These are phyloP conservation scores for Hydraecia micacea DNA, from an alignment of 2,888 invertebrate species.

Conservation along the genomic window DNA sequence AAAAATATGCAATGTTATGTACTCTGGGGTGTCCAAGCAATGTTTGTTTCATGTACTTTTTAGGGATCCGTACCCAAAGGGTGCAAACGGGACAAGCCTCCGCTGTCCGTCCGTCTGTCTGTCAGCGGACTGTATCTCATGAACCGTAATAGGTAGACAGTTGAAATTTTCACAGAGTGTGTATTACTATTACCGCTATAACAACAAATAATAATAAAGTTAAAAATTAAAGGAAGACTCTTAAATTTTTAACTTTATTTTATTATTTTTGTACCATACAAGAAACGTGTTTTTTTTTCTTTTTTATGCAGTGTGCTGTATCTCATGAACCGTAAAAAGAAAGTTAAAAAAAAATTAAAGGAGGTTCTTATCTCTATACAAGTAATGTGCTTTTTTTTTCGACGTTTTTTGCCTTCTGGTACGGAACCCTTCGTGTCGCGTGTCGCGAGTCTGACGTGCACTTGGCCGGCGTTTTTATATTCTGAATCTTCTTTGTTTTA, in stretches of 20 bases:
- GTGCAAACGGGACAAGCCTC: neutral
- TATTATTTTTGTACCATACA: too few species aligned
- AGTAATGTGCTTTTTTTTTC: neutral
- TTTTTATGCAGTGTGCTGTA: too few species aligned
- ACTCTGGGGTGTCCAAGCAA: neutral
- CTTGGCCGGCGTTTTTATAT: neutral
- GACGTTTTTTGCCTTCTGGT: neutral
- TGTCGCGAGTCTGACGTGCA: neutral
- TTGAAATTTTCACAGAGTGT: neutral
- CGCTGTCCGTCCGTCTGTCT: neutral
- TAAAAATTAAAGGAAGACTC: too few species aligned
- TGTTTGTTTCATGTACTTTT: conserved; percentile 14
- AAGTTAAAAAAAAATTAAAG: too few species aligned
- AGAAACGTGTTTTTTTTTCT: too few species aligned
- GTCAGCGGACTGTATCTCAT: neutral
- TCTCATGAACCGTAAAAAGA: too few species aligned
- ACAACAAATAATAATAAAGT: too few species aligned
- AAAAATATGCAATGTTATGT: conserved; percentile 24
- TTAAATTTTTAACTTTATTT: too few species aligned
- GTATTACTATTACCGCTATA: too few species aligned
- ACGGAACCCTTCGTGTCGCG: neutral
- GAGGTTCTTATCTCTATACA: neutral
- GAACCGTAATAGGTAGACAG: too few species aligned
- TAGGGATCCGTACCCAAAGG: neutral
- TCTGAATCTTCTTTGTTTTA: conserved; percentile 28